These are phyloP conservation scores for Chaetophractus vellerosus DNA, from an alignment of 2,797 vertebrate genomes.

Conservation along the genomic window DNA sequence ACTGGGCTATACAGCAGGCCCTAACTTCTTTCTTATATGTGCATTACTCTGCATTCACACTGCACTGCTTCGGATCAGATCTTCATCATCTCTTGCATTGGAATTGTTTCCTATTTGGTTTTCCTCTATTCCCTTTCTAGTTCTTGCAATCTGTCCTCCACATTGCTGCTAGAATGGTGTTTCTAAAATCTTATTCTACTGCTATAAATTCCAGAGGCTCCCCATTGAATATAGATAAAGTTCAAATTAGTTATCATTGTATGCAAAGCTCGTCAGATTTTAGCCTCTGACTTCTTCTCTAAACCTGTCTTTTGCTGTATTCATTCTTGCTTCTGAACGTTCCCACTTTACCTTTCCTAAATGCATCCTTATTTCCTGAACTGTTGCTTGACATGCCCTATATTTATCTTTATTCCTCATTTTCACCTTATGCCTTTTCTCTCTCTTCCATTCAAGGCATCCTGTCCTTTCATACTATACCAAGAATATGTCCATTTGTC, in stretches of 20 bases:
- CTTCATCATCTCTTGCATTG: not conserved
- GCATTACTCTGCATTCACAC: not conserved
- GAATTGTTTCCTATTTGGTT: not conserved
- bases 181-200: slow-evolving; percentile 58
- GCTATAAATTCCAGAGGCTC: not conserved
- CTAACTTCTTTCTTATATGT: not conserved
- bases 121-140: not conserved
- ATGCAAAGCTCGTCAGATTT: slow-evolving; percentile 21
- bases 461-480: not conserved
- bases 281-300: not conserved
- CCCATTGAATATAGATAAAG: not conserved
- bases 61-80: not conserved
- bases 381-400: not conserved
- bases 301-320: not conserved
- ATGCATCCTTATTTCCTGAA: not conserved
- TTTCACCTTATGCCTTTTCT: not conserved
- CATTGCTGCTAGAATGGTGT: slow-evolving; percentile 18
- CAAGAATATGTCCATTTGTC: not conserved
- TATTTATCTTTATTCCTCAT: not conserved
- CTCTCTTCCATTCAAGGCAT: not conserved
- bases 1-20: too few species aligned
- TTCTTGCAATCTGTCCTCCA: not conserved
- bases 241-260: slow-evolving; percentile 17
- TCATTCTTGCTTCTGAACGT: not conserved
- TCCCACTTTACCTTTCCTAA: not conserved